Conservation (phyloP, 2,113 vertebrate species). For the Bettongia penicillata region DNA sequence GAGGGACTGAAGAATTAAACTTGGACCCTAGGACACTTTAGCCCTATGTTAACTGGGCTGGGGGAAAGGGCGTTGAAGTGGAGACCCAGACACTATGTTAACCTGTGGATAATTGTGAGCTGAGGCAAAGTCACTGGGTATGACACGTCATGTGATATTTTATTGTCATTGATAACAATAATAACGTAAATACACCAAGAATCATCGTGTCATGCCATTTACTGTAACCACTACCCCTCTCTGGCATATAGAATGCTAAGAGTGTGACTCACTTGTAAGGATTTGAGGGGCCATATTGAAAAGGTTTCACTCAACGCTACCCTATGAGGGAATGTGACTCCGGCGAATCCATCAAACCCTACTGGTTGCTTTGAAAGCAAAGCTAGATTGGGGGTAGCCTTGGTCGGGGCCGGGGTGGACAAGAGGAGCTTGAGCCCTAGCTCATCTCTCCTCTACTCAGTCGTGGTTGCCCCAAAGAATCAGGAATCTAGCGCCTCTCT, state of each 20-base stretch:
- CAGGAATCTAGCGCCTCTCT: not conserved
- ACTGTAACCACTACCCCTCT: not conserved
- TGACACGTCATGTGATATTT: not conserved
- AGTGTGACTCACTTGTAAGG: not conserved
- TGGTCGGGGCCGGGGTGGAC: not conserved
- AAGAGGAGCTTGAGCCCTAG: not conserved
- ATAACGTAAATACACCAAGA: not conserved
- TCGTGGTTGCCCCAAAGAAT: not conserved
- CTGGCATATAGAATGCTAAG: not conserved
- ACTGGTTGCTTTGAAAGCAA: not conserved
- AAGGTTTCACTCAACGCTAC: not conserved
- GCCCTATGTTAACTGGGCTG: not conserved
- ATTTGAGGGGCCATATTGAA: not conserved
- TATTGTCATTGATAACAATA: not conserved
- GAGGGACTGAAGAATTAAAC: not conserved
- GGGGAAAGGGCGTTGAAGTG: not conserved
- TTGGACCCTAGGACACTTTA: not conserved
- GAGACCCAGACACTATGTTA: not conserved
- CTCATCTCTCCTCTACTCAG: not conserved
- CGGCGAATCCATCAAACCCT: not conserved
- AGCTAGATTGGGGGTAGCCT: not conserved
- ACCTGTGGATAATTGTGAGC: not conserved
- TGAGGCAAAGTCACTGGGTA: not conserved
- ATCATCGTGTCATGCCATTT: not conserved
- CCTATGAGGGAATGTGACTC: not conserved